These are phyloP conservation scores for Maniola hyperantus DNA, from an alignment of 2,888 invertebrate species.

Conservation along the genomic window DNA sequence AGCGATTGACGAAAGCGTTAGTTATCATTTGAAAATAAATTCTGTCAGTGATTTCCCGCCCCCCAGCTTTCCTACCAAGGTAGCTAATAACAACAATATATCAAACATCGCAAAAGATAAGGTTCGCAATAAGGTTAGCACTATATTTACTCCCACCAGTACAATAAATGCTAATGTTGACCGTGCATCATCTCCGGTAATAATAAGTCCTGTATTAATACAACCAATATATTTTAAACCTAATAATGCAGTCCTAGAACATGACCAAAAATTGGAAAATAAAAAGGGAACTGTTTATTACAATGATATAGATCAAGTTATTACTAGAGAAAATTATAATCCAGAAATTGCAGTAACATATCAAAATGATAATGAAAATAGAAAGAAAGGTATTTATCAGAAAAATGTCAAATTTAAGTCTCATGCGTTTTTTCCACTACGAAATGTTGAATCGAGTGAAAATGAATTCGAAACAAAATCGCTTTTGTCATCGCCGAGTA, in stretches of 20 bases:
- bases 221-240: constrained; percentile 65
- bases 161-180: constrained; percentile 52
- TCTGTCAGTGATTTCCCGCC: constrained; percentile 57
- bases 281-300: constrained; percentile 66
- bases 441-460: constrained; percentile 54
- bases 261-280: constrained; percentile 43
- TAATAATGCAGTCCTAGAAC: constrained; percentile 27
- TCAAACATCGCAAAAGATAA: constrained; percentile 42
- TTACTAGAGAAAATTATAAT: constrained; percentile 44
- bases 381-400: constrained; percentile 59
- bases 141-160: constrained; percentile 62
- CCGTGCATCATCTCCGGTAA: constrained; percentile 57
- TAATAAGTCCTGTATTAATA: constrained; percentile 70
- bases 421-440: constrained; percentile 59
- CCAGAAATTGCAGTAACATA: constrained; percentile 35
- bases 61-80: constrained; percentile 42
- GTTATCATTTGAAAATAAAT: constrained; percentile 74
- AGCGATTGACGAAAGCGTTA: constrained; percentile 60
- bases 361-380: constrained; percentile 44
- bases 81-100: constrained; percentile 42
- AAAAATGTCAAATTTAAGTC: constrained; percentile 62
- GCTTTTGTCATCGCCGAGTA: constrained; percentile 47
- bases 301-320: constrained; percentile 69
- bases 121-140: constrained; percentile 50
- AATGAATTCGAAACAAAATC: constrained; percentile 49